phyloP scores from a whole-genome alignment of 2,888 invertebrate species.

The Tetanocera ferruginea region DNA sequence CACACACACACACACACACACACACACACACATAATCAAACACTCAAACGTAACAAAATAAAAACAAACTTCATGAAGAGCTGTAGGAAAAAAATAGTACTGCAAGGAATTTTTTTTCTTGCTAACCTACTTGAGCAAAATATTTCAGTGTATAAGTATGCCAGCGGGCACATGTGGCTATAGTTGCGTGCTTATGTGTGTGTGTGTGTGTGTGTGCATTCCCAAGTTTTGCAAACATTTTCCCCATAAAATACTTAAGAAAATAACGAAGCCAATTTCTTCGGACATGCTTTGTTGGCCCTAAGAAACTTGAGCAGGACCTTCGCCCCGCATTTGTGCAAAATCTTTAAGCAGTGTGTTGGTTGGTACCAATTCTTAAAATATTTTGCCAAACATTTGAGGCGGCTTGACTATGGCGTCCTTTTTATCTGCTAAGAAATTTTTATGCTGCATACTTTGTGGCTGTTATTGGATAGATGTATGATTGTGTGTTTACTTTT shows the following conservation, averaged over 20 bases:
- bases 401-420: neutral
- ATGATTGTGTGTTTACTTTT: neutral
- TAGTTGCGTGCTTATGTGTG: neutral
- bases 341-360: neutral
- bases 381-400: constrained; percentile 20
- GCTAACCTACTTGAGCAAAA: neutral
- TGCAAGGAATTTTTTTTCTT: constrained; percentile 12
- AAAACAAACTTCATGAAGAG: neutral
- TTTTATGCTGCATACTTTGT: constrained; percentile 5
- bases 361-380: neutral
- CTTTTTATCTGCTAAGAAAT: neutral
- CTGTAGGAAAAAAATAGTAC: neutral
- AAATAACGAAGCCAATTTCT: constrained; percentile 41
- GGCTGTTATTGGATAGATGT: neutral
- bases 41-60: neutral
- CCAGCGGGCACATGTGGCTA: neutral
- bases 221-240: constrained; percentile 29
- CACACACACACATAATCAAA: neutral
- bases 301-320: neutral
- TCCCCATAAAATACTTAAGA: constrained; percentile 28
- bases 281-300: constrained; percentile 17
- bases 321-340: neutral
- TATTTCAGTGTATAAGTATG: neutral
- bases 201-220: constrained; percentile 2
- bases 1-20: constrained; percentile 12